Evolutionary conservation across 2,888 invertebrate genomes (phyloP).

Genomic region (Perithous albicinctus): DNA sequence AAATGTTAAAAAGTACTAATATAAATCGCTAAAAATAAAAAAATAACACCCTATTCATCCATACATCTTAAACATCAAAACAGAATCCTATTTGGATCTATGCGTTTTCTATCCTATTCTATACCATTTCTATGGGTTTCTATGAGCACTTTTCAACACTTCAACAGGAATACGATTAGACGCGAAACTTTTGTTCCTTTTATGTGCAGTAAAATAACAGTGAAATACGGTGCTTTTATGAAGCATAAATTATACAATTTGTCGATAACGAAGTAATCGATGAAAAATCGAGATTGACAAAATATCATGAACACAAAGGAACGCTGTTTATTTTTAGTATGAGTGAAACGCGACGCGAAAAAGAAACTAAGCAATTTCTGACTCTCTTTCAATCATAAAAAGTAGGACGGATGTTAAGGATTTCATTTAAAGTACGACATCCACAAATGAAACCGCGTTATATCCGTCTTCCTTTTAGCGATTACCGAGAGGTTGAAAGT

Average conservation of each 20-base stretch:
- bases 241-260: not conserved
- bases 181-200: not conserved
- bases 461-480: not conserved
- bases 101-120: not conserved
- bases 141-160: slow-evolving; percentile 5
- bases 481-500: not conserved
- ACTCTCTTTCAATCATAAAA: not conserved
- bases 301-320: not conserved
- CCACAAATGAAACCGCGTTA: not conserved
- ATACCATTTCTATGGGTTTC: not conserved
- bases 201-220: not conserved
- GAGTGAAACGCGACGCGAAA: not conserved
- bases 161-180: not conserved
- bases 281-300: not conserved
- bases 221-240: slow-evolving; percentile 2
- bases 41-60: not conserved
- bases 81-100: slow-evolving; percentile 1
- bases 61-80: not conserved
- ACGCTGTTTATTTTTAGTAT: not conserved
- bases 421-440: too few relatives aligned
- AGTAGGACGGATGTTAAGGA: too few relatives aligned
- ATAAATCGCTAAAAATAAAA: not conserved
- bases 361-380: not conserved
- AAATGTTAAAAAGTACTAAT: not conserved
- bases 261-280: not conserved